Percentiles rank a stretch among this genome's conserved stretches.
These are phyloP conservation scores for Pontoporia blainvillei DNA, from an alignment of 2,113 vertebrate species.

Conservation along the genomic window DNA sequence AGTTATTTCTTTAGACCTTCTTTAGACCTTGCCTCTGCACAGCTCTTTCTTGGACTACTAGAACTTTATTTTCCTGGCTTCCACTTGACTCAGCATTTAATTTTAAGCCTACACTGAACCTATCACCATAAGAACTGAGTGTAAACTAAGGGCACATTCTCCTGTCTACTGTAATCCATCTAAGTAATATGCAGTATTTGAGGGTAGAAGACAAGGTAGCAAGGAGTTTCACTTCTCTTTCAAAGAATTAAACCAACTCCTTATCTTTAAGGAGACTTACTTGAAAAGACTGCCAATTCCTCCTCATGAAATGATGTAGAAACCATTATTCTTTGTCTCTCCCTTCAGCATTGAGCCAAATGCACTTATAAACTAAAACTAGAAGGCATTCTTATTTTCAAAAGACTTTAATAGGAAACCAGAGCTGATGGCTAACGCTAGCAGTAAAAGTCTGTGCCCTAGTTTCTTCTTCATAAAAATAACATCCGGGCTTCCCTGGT, in stretches of 20 bases:
- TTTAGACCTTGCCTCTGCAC: not conserved
- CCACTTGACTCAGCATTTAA: not conserved
- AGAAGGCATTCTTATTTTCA: not conserved
- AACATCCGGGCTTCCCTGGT: not conserved
- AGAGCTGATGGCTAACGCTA: not conserved
- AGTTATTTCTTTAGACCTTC: constrained; percentile 11
- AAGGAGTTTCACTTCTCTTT: not conserved
- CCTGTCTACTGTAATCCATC: not conserved
- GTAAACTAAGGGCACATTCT: not conserved
- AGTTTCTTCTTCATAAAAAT: not conserved
- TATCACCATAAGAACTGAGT: not conserved
- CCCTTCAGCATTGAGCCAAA: not conserved
- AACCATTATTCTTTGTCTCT: not conserved
- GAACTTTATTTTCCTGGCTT: constrained; percentile 13
- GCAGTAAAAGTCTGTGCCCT: not conserved
- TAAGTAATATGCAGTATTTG: not conserved
- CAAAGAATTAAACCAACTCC: not conserved
- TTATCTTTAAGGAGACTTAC: not conserved
- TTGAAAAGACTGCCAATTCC: not conserved
- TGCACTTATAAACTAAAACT: not conserved
- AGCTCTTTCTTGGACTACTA: not conserved
- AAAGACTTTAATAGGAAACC: not conserved
- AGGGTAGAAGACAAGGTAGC: not conserved
- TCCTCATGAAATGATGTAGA: not conserved
- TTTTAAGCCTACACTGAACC: not conserved